phyloP scores from a whole-genome alignment of 2,888 invertebrate species.

The Odontocolon sp. region DNA sequence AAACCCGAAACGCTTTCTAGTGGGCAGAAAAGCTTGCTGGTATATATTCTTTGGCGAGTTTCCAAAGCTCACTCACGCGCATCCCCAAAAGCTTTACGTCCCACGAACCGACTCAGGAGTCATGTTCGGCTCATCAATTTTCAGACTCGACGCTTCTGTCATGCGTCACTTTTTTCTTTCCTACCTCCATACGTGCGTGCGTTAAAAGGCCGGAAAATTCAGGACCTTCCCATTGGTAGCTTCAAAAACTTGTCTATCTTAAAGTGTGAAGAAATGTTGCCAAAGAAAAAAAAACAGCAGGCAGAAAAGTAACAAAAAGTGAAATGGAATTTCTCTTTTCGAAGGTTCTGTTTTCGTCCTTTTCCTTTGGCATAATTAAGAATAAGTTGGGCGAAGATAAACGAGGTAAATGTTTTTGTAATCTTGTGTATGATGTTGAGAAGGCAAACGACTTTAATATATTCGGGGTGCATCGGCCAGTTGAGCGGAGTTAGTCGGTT shows the following conservation, averaged over 20 bases:
- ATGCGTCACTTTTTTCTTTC: conserved; percentile 12
- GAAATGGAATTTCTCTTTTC: no score
- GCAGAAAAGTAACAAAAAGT: no score
- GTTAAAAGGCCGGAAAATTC: conserved; percentile 20
- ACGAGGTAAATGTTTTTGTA: no score
- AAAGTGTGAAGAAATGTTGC: no score
- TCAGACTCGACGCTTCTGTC: conserved; percentile 27
- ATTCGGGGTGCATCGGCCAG: no score
- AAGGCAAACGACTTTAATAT: no score
- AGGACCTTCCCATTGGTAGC: background rate
- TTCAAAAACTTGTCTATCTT: background rate
- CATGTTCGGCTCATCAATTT: conserved; percentile 53
- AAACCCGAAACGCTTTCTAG: conserved; percentile 15
- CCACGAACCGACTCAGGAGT: conserved; percentile 5
- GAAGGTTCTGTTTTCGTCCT: no score
- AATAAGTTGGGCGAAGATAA: no score
- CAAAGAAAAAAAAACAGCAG: no score
- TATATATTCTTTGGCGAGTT: conserved; percentile 41
- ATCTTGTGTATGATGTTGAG: no score
- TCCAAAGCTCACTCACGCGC: conserved; percentile 38
- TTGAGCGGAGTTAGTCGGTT: background rate
- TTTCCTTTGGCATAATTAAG: no score
- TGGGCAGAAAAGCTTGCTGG: conserved; percentile 9
- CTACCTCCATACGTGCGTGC: conserved; percentile 7
- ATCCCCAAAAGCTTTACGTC: background rate